Conservation (phyloP, 2,888 invertebrate genomes). For the Xiphydria camelus region DNA sequence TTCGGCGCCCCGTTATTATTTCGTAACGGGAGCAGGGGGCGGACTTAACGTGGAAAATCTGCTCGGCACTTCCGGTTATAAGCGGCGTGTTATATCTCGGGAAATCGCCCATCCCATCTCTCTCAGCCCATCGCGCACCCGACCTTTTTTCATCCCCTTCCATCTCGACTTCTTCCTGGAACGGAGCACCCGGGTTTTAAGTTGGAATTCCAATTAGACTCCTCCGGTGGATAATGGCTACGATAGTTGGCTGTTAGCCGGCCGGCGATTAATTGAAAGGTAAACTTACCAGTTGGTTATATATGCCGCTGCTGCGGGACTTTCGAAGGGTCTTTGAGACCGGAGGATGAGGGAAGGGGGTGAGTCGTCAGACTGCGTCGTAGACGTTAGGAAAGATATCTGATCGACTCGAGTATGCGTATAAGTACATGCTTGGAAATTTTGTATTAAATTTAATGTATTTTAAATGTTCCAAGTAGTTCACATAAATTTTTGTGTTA, state of each 20-base stretch:
- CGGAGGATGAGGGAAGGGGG: neutral
- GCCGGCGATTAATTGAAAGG: conserved; percentile 55
- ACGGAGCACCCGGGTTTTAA: conserved; percentile 24
- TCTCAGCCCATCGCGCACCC: neutral
- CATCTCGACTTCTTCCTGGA: conserved; percentile 1
- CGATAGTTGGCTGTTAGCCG: conserved; percentile 50
- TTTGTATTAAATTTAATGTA: too few species aligned
- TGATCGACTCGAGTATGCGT: too few species aligned
- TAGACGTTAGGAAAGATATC: too few species aligned
- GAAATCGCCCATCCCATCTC: neutral
- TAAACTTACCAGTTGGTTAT: conserved; percentile 51
- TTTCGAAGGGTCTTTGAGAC: conserved; percentile 38
- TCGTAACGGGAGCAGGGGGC: neutral
- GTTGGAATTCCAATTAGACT: conserved; percentile 53
- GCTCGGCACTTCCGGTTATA: too few species aligned
- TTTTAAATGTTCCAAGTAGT: too few species aligned
- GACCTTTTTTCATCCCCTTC: neutral
- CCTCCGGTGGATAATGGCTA: conserved; percentile 52
- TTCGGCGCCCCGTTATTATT: neutral
- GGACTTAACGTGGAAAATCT: too few species aligned
- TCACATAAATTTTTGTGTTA: too few species aligned
- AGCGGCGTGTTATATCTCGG: too few species aligned
- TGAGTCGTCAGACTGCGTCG: too few species aligned
- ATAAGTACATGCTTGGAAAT: too few species aligned
- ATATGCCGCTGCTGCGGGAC: too few species aligned